Percentiles rank a stretch among this genome's conserved stretches.
Conservation (phyloP, 53 echinoderm and acorn worm genomes). For the Zoroaster sp. region DNA sequence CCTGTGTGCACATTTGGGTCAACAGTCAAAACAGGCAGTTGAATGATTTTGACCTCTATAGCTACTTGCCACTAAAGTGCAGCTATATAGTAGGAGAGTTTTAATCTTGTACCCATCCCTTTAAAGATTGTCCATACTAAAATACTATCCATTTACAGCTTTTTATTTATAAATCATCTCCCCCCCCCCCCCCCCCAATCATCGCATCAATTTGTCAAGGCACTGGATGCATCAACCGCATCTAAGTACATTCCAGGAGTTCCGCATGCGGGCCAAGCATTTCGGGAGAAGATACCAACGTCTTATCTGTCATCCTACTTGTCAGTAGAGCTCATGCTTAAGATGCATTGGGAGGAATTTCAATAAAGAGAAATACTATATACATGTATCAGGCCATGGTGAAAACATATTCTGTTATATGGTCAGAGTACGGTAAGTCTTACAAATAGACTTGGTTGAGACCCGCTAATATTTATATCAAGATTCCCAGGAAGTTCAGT, state of each 20-base stretch:
- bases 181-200: background rate
- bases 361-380: background rate
- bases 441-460: too few species aligned
- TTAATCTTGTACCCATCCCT: background rate
- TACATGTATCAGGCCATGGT: background rate
- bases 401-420: background rate
- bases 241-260: slow-evolving; percentile 27
- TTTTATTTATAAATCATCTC: background rate
- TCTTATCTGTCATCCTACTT: slow-evolving; percentile 21
- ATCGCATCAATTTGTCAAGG: background rate
- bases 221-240: background rate
- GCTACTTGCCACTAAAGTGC: too few species aligned
- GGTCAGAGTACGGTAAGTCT: too few species aligned
- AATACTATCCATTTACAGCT: background rate
- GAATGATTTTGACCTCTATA: too few species aligned
- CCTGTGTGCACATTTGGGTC: too few species aligned
- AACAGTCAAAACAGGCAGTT: too few species aligned
- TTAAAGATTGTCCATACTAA: background rate
- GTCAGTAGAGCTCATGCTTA: background rate
- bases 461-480: too few species aligned
- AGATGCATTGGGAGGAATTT: background rate
- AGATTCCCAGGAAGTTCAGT: too few species aligned
- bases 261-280: slow-evolving; percentile 16
- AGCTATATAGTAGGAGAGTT: too few species aligned
- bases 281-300: slow-evolving; percentile 15